A percentile compares a stretch with the other conserved stretches of the same genome.
These are phyloP conservation scores for Drosophila glabriapex DNA, from an alignment of 2,888 invertebrate genomes.

Conservation along the genomic window DNA sequence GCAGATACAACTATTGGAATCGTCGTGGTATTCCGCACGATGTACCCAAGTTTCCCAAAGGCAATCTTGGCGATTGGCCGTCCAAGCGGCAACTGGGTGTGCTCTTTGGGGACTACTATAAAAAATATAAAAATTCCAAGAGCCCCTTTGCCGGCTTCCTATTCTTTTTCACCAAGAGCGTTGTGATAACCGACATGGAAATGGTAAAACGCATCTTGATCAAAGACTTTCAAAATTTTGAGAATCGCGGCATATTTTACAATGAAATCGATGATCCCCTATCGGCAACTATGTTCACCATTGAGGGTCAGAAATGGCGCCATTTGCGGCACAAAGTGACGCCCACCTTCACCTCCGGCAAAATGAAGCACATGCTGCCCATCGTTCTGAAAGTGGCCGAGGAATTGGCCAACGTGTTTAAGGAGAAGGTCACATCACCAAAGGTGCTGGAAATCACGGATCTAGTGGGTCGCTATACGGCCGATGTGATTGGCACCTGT, in stretches of 20 bases:
- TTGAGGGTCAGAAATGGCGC: constrained; percentile 84
- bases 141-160: constrained; percentile 77
- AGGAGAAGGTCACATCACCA: constrained; percentile 35
- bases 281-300: constrained; percentile 79
- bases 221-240: constrained; percentile 80
- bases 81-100: constrained; percentile 46
- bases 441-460: constrained; percentile 78
- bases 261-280: constrained; percentile 83
- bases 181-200: constrained; percentile 73
- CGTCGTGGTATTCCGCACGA: constrained; percentile 71
- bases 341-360: constrained; percentile 83
- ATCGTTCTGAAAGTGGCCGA: constrained; percentile 71
- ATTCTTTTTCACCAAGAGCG: constrained; percentile 59
- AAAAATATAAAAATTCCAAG: constrained; percentile 44
- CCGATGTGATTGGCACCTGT: constrained; percentile 86
- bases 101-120: constrained; percentile 59
- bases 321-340: constrained; percentile 80
- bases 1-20: constrained; percentile 68
- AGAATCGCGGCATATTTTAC: constrained; percentile 75
- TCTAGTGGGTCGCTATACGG: constrained; percentile 85
- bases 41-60: constrained; percentile 55
- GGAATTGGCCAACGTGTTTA: constrained; percentile 78
- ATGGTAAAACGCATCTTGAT: constrained; percentile 74
- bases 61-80: constrained; percentile 68
- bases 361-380: constrained; percentile 82